phyloP scores from a whole-genome alignment of 2,797 vertebrate species.

The Benthosema pterotum region DNA sequence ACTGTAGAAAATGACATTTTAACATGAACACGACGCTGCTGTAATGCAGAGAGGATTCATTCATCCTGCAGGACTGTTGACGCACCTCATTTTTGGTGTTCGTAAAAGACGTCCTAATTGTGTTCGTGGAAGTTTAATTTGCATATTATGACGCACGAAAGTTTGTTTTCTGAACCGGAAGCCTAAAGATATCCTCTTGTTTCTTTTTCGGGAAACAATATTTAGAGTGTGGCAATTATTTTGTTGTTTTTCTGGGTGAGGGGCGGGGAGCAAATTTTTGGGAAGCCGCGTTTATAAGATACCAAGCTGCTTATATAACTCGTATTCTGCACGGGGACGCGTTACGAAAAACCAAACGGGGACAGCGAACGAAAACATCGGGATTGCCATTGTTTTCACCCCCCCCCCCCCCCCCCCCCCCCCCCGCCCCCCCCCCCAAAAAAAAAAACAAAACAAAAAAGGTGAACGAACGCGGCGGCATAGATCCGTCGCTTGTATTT shows the following conservation, averaged over 20 bases:
- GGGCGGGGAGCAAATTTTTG: slow-evolving; percentile 58
- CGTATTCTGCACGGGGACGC: slow-evolving; percentile 34
- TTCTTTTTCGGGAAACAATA: slow-evolving; percentile 66
- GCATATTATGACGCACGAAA: slow-evolving; percentile 59
- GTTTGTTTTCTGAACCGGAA: slow-evolving; percentile 40
- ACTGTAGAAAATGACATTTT: slow-evolving; percentile 38
- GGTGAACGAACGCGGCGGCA: slow-evolving; percentile 45
- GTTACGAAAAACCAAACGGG: slow-evolving; percentile 34
- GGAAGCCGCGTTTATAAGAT: slow-evolving; percentile 54
- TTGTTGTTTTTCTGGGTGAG: slow-evolving; percentile 45
- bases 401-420: too few relatives aligned
- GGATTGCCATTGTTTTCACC: slow-evolving; percentile 57
- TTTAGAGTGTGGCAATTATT: slow-evolving; percentile 70
- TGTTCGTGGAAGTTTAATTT: slow-evolving; percentile 54
- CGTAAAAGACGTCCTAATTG: slow-evolving; percentile 53
- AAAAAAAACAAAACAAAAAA: slow-evolving; percentile 45
- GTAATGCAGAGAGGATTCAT: slow-evolving; percentile 49
- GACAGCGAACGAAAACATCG: slow-evolving; percentile 42
- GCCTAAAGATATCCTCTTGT: slow-evolving; percentile 43
- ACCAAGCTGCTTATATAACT: slow-evolving; percentile 55
- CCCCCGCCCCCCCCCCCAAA: too few relatives aligned
- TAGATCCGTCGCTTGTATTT: slow-evolving; percentile 71
- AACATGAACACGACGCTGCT: slow-evolving; percentile 46
- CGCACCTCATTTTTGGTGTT: slow-evolving; percentile 40
- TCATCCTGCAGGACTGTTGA: slow-evolving; percentile 36